Evolutionary conservation across 2,888 invertebrate species (phyloP), one percentile per base, ranked within the genome.

Genomic region (Acronicta psi): DNA sequence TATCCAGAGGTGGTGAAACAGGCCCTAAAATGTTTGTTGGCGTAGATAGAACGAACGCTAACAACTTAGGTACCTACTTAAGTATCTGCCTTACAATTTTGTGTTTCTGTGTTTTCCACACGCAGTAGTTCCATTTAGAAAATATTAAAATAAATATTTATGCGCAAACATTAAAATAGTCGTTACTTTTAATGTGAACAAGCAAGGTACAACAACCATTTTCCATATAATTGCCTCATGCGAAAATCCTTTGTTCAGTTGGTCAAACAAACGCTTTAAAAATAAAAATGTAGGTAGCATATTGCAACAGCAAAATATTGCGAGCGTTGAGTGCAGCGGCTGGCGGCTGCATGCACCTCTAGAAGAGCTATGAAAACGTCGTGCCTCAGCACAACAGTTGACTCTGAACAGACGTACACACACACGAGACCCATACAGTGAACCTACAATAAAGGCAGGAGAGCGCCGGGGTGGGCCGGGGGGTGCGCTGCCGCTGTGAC

Each of bases 331-430:
- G 83, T 84, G 87, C 82, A 86, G 80, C 81, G 79, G 82, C 81
- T 79, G 57, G 67, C 45, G 63, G 60, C 61, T 54, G 83, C 81
- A 76, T 82, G 83, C 82, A 80, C 81, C 82, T 86, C 86, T 81
- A 79, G 57, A 72, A 79, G 77, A 78, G 85, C 84, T 88, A 86
- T 86, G 89, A 89, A 89, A 90, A 88, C 88, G 83, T 85, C 84
- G 85, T 86, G 89, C 81, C 86, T 89, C 89, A 88, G 91, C 89
- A 90, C 88, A 89, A 89, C 90, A 90, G 92, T 91, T 90, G 90
- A 91, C 88, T 90, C 85, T 81, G 84, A 87, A 82, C 88, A 87
- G 84, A 86, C 87, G 83, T 84, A 87, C 88, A 83, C 86, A 85
- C 80, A 85, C 82, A 83, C 29, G 34, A n/a, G 57, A 54, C 31